Evolutionary conservation across 2,113 vertebrate species (phyloP).

Genomic region (Symphodus melops): DNA sequence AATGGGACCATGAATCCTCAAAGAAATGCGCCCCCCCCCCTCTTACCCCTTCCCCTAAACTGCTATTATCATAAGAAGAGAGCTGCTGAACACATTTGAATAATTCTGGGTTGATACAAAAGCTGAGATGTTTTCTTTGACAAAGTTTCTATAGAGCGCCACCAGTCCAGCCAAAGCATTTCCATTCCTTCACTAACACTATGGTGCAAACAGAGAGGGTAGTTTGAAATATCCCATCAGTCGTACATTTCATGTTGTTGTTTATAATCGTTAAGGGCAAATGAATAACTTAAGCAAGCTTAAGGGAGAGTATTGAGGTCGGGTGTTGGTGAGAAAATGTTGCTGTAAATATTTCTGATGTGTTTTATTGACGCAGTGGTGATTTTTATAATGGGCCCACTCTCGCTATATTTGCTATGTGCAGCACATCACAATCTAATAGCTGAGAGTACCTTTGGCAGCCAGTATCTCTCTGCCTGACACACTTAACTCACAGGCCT

Average conservation of each 20-base stretch:
- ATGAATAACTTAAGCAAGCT: conserved; percentile 31
- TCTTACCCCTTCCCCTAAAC: conserved; percentile 20
- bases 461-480: conserved; percentile 74
- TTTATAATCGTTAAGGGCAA: conserved; percentile 32
- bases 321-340: conserved; percentile 43
- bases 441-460: conserved; percentile 79
- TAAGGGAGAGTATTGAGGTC: conserved; percentile 4
- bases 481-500: conserved; percentile 80
- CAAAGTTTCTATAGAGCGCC: conserved; percentile 68
- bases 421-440: conserved; percentile 76
- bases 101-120: conserved; percentile 76
- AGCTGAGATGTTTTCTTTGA: conserved; percentile 75
- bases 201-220: conserved; percentile 19
- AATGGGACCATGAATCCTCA: conserved; percentile 77
- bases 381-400: conserved; percentile 75
- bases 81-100: conserved; percentile 75
- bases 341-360: conserved; percentile 64
- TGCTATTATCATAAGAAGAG: conserved; percentile 83
- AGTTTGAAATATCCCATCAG: conserved; percentile 43
- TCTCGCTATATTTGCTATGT: conserved; percentile 66
- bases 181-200: conserved; percentile 72
- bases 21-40: conserved; percentile 72
- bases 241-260: conserved; percentile 30
- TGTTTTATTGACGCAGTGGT: conserved; percentile 64
- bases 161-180: conserved; percentile 67